phyloP scores from a whole-genome alignment of 2,888 invertebrate genomes.

The Bhutanitis thaidina region DNA sequence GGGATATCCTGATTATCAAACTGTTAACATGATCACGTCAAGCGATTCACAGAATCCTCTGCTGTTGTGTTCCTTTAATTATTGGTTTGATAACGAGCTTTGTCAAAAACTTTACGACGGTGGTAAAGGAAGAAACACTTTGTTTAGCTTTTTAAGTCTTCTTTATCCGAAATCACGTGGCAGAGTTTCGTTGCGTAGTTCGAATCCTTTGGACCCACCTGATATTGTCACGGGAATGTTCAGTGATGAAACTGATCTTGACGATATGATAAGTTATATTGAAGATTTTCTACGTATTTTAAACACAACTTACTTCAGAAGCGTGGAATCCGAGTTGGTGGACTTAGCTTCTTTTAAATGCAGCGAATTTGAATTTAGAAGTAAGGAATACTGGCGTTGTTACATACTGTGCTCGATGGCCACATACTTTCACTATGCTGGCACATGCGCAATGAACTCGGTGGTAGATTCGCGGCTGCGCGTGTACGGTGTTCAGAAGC shows the following conservation, averaged over 20 bases:
- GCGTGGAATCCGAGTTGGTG: slow-evolving; percentile 31
- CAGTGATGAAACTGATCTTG: slow-evolving; percentile 35
- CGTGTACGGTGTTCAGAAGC: slow-evolving; percentile 30
- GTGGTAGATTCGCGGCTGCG: slow-evolving; percentile 82
- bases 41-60: slow-evolving; percentile 13
- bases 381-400: slow-evolving; percentile 47
- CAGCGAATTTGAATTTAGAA: slow-evolving; percentile 27
- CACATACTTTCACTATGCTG: slow-evolving; percentile 84
- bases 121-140: slow-evolving; percentile 28
- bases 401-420: slow-evolving; percentile 55
- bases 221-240: slow-evolving; percentile 37
- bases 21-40: slow-evolving; percentile 23
- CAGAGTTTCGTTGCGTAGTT: slow-evolving; percentile 32
- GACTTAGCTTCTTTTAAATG: slow-evolving; percentile 35
- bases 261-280: slow-evolving; percentile 32
- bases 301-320: slow-evolving; percentile 38
- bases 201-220: slow-evolving; percentile 39
- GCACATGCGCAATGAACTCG: slow-evolving; percentile 86
- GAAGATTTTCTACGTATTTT: slow-evolving; percentile 36
- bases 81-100: slow-evolving; percentile 52
- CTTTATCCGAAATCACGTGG: slow-evolving; percentile 58
- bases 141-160: slow-evolving; percentile 25
- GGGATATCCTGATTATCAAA: slow-evolving; percentile 34
- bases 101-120: slow-evolving; percentile 33
- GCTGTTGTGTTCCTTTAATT: slow-evolving; percentile 53